These are phyloP conservation scores for Parnassius mnemosyne DNA, from an alignment of 2,888 invertebrate genomes.

Conservation along the genomic window DNA sequence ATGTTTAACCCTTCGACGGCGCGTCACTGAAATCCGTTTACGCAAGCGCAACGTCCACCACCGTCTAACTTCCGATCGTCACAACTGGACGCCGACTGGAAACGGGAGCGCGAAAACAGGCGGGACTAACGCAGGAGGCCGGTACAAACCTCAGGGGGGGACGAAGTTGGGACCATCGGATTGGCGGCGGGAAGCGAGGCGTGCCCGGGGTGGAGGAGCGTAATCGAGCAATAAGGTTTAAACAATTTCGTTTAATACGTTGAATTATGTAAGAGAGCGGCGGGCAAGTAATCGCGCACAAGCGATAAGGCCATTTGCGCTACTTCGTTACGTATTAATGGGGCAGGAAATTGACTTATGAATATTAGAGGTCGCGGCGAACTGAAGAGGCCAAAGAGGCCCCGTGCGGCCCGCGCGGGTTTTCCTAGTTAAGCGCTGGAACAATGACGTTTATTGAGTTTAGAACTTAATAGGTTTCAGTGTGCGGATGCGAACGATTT, in stretches of 20 bases:
- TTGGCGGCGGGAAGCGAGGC: slow-evolving; percentile 72
- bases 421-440: slow-evolving; percentile 75
- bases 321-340: slow-evolving; percentile 81
- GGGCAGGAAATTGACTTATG: slow-evolving; percentile 81
- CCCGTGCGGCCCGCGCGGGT: slow-evolving; percentile 61
- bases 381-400: slow-evolving; percentile 72
- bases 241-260: slow-evolving; percentile 82
- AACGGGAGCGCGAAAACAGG: slow-evolving; percentile 37
- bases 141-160: slow-evolving; percentile 43
- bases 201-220: slow-evolving; percentile 75
- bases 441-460: slow-evolving; percentile 77
- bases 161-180: slow-evolving; percentile 44
- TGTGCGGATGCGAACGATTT: slow-evolving; percentile 59
- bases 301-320: slow-evolving; percentile 81
- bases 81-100: slow-evolving; percentile 42
- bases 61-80: slow-evolving; percentile 51
- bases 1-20: slow-evolving; percentile 6
- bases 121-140: slow-evolving; percentile 45
- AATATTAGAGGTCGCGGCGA: slow-evolving; percentile 77
- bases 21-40: slow-evolving; percentile 50
- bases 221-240: slow-evolving; percentile 82
- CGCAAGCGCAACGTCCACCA: slow-evolving; percentile 43
- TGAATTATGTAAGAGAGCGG: slow-evolving; percentile 81
- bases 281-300: slow-evolving; percentile 80
- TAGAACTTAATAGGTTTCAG: slow-evolving; percentile 71